phyloP scores from a whole-genome alignment of 2,113 vertebrate genomes.

The Chunga burmeisteri region DNA sequence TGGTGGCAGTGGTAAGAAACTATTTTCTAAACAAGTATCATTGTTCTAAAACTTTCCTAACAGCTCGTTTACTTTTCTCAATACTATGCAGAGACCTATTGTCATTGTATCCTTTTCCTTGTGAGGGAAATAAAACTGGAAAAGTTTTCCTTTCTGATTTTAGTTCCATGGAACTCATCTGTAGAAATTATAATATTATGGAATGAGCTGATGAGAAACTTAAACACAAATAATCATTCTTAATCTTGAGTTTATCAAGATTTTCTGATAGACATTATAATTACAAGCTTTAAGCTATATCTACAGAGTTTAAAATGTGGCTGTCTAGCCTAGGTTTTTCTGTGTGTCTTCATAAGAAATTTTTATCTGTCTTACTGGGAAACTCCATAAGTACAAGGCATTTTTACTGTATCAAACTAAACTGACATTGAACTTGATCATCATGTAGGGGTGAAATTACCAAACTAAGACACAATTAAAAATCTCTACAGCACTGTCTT shows the following conservation, averaged over 20 bases:
- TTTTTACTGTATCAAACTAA: not conserved
- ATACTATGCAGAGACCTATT: not conserved
- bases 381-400: not conserved
- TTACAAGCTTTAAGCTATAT: not conserved
- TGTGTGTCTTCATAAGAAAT: not conserved
- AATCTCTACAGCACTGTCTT: not conserved
- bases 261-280: not conserved
- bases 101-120: not conserved
- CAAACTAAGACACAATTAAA: not conserved
- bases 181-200: not conserved
- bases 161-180: not conserved
- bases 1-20: constrained; percentile 94
- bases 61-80: not conserved
- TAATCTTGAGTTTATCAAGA: not conserved
- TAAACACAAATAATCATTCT: not conserved
- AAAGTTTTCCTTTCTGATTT: not conserved
- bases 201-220: not conserved
- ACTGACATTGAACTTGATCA: not conserved
- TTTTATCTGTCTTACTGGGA: not conserved
- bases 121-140: not conserved
- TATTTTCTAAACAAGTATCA: not conserved
- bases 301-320: not conserved
- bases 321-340: not conserved
- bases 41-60: not conserved
- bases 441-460: not conserved